Conservation (phyloP, 1,140 invertebrate genomes). For the Drosophila orosa region DNA sequence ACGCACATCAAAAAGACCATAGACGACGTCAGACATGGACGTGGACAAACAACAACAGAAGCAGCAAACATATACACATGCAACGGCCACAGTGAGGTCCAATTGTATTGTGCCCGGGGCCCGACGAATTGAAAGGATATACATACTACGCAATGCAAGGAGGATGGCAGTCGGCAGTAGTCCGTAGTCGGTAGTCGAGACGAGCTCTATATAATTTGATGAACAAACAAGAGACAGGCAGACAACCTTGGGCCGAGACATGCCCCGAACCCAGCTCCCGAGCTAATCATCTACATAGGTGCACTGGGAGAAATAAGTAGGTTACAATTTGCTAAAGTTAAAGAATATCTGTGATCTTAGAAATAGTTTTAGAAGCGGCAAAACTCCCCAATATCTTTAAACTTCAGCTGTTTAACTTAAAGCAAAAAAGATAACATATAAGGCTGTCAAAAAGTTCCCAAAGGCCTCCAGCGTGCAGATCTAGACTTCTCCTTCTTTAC, state of each 20-base stretch:
- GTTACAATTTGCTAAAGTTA: not conserved
- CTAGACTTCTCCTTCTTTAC: not conserved
- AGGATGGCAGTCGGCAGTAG: constrained; percentile 21
- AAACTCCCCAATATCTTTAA: not conserved
- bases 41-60: constrained; percentile 46
- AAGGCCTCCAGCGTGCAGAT: not conserved
- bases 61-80: not conserved
- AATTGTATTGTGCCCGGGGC: constrained; percentile 62
- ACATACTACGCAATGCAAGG: constrained; percentile 46
- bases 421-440: not conserved
- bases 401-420: not conserved
- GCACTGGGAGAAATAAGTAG: constrained; percentile 4
- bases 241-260: constrained; percentile 55
- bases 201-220: constrained; percentile 79
- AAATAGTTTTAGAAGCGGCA: not conserved
- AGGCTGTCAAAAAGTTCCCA: not conserved
- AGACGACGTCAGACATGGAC: constrained; percentile 63
- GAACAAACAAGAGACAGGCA: constrained; percentile 73
- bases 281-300: constrained; percentile 48
- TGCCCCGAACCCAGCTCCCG: constrained; percentile 33
- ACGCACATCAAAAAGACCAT: constrained; percentile 69
- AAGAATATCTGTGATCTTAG: not conserved
- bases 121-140: constrained; percentile 60
- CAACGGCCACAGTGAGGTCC: constrained; percentile 29
- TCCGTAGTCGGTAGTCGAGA: constrained; percentile 28